Base-by-base conservation (phyloP, 2,113 vertebrate species). In the Entosphenus tridentatus region DNA sequence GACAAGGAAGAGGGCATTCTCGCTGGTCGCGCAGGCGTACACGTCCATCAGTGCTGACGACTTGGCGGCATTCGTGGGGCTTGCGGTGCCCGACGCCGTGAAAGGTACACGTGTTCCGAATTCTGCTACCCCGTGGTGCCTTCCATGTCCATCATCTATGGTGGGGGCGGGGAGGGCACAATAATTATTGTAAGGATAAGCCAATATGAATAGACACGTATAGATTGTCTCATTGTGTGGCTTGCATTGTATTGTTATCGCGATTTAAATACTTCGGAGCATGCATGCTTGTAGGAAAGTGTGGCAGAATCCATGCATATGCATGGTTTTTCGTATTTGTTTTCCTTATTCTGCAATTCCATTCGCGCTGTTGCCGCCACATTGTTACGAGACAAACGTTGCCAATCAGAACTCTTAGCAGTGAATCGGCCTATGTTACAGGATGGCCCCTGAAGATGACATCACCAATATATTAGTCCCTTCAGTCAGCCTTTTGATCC, bases 81-180 rank as follows among this genome's bases (percentile, higher is more conserved):
- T 93, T 75, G 82, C 92, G 2, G 89, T 96, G 58, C 90, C 96
- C 71, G 89, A 95, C 68, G 89, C 92, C 2, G 89, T 96, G 55
- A 95, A 95, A 79, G 93, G 93, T 95, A 77, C 14, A 56, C 68
- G 70, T 11, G 39, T 39, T 39, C 39, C 39, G 39, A 39, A 39
- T 39, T 10, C 12, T 16, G 11, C 1, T 39, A 3, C 2, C 8
- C 17, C 10, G 56, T n/a, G 11, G 56, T n/a, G 11, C n/a, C 68
- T 17, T 12, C 3, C 55, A 56, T 57, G 8, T 8, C 14, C 59
- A 8, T 65, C 14, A 39, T 39, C 39, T 39, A 39, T 39, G 39
- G 39, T 39, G 39, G 39, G 39, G 39, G 39, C 5, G 39, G 39
- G 39, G 17, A 65, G 7, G 14, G 17, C 14, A n/a, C 14, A n/a